Conservation (phyloP, 64 coral and sea anemone species). For the Stichodactyla helianthus region DNA sequence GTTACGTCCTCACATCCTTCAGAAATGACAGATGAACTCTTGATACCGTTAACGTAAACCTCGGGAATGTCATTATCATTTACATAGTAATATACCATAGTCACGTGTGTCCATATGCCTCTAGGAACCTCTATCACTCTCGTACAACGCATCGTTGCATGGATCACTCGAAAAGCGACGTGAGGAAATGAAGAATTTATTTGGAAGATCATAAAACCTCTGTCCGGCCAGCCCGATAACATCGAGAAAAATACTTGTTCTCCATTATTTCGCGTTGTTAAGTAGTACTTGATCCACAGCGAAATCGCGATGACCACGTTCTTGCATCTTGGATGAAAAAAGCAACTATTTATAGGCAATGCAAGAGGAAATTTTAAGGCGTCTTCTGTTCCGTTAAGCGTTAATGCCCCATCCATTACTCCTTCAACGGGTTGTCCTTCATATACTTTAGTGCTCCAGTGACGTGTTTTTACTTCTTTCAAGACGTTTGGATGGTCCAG, state of each 20-base stretch:
- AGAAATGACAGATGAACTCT: background rate
- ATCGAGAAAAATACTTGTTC: constrained; percentile 32
- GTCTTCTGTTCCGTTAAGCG: background rate
- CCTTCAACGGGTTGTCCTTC: background rate
- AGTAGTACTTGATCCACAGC: constrained; percentile 31
- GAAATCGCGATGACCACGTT: constrained; percentile 16
- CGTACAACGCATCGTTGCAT: background rate
- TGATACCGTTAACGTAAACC: background rate
- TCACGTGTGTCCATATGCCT: constrained; percentile 49
- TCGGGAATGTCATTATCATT: background rate
- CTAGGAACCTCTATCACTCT: constrained; percentile 1
- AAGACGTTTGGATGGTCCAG: constrained; percentile 24
- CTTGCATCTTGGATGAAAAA: constrained; percentile 17
- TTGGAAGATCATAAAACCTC: constrained; percentile 36
- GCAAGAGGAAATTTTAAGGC: background rate
- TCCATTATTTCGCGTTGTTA: background rate
- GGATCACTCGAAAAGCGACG: constrained; percentile 20
- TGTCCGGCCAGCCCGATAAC: background rate
- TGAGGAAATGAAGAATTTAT: background rate
- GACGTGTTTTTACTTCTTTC: background rate
- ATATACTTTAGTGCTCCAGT: background rate
- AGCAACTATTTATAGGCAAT: background rate
- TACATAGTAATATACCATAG: background rate
- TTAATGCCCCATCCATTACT: constrained; percentile 26
- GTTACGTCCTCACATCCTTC: background rate